A percentile compares a stretch with the other conserved stretches of the same genome.
Conservation (phyloP, 2,113 vertebrate species). For the Ariopsis seemanni region DNA sequence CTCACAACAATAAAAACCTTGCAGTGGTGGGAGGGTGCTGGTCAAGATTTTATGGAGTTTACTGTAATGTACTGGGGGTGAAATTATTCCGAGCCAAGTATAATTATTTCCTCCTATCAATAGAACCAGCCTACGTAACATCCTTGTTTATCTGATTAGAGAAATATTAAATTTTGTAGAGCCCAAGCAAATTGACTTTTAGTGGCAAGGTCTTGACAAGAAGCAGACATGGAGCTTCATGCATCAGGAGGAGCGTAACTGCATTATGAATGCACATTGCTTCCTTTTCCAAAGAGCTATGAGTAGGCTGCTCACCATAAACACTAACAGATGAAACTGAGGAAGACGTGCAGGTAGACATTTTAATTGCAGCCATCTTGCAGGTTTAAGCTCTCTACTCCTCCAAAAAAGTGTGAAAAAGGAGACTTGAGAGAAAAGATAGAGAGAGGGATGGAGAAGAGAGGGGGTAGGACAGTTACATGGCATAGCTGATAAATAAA, state of each 20-base stretch:
- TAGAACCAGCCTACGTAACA: constrained; percentile 72
- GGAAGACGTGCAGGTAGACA: constrained; percentile 46
- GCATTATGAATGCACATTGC: constrained; percentile 73
- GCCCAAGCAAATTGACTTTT: constrained; percentile 78
- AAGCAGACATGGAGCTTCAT: constrained; percentile 75
- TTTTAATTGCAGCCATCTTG: constrained; percentile 54
- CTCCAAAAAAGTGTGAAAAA: constrained; percentile 8
- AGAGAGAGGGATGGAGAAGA: neutral
- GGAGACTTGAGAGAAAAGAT: constrained; percentile 5
- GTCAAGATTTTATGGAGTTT: constrained; percentile 68
- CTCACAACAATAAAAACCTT: constrained; percentile 58
- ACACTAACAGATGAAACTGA: constrained; percentile 44
- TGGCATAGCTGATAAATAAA: neutral
- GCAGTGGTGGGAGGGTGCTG: constrained; percentile 49
- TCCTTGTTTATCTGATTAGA: constrained; percentile 79
- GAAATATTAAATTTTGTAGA: constrained; percentile 76
- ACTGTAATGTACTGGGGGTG: constrained; percentile 74
- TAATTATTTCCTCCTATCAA: constrained; percentile 78
- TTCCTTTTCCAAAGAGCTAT: constrained; percentile 68
- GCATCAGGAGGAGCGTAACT: constrained; percentile 76
- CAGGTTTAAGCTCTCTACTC: constrained; percentile 24
- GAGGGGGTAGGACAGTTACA: neutral
- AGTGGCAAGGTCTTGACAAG: constrained; percentile 80
- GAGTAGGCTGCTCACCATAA: constrained; percentile 63
- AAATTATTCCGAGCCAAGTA: constrained; percentile 75